Evolutionary conservation across 2,113 vertebrate species (phyloP), one percentile per base, ranked within the genome.

Genomic region (Pandion haliaetus): DNA sequence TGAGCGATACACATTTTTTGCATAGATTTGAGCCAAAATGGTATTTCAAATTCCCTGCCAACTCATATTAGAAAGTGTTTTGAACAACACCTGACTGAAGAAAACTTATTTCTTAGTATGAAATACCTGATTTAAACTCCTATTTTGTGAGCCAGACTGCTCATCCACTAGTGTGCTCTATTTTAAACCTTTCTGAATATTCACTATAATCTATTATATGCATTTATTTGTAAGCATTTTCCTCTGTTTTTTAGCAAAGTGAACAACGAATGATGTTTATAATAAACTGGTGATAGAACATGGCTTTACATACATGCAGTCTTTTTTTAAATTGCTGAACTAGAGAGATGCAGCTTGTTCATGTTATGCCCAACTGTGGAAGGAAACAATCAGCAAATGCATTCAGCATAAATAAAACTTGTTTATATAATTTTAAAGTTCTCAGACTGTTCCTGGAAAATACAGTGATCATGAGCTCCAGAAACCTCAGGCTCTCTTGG

Each of bases 401-500:
- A 96, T 81, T 95, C 67, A 95, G 71, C 58, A 92, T 96, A 95
- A 96, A 91, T 42, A 87, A 87, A 91, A 89, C n/a, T 44, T 95
- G 55, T 79, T 93, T 93, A 86, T 73, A 57, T 79, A 84, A 92
- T 95, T 96, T 88, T 95, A 49, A 63, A 74, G n/a, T 91, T 94
- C 77, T 95, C 74, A 92, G 82, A 87, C 57, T 91, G 73, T 85
- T 96, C 94, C 95, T 96, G 92, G 82, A 94, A 97, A 97, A 88
- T 93, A 71, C 0, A 20, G 36, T 49, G 38, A 76, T 92, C 82
- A 79, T 79, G 62, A 82, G 86, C 92, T 91, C 50, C 69, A 78
- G 93, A 97, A 96, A 94, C 18, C 84, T 59, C 85, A 71, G 44
- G 42, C 73, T 97, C 81, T 49, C 82, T 67, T 88, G 76, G 49